Evolutionary conservation across 2,797 vertebrate genomes (phyloP), one percentile per base, ranked within the genome.

Genomic region (Halcyon leucocephala): DNA sequence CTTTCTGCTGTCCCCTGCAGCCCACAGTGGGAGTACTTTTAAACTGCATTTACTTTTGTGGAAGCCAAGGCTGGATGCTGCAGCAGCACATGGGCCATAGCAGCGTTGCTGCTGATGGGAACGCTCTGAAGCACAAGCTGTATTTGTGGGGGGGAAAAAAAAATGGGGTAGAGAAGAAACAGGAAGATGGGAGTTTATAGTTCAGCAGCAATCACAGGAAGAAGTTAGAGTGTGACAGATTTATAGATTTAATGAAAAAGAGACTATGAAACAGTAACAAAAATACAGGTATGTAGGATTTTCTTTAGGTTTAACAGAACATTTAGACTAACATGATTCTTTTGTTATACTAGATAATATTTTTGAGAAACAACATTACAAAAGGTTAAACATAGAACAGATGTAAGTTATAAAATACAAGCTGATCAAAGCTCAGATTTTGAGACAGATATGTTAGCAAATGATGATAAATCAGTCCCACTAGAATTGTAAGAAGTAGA

Each of bases 391-490:
- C 98, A 98, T 98, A 98, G 98, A 99, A 99, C 99, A 99, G 99
- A 99, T 99, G 99, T 99, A 99, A 99, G 98, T 99, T 99, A 99
- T 99, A 99, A 99, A 99, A 99, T 98, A 99, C 98, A 98, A 99
- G 98, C 98, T 99, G 99, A 99, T 99, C 99, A 99, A 99, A 99
- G 99, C 98, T 97, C 92, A 98, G 98, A 98, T 98, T 98, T 98
- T 98, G 98, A 99, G 99, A 99, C 99, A 99, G 98, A 99, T 99
- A 99, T 97, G 97, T 98, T 98, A 98, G 98, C 99, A 99, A 99
- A 99, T 99, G 99, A 99, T 99, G 99, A 99, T 99, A 98, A 99
- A 99, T 99, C 99, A 98, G 98, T 99, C 99, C 99, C 99, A 95
- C 98, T 97, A 98, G 99, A 99, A 99, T 98, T 98, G 98, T 99